phyloP scores from a whole-genome alignment of 2,797 vertebrate genomes.

The Cryptoprocta ferox region DNA sequence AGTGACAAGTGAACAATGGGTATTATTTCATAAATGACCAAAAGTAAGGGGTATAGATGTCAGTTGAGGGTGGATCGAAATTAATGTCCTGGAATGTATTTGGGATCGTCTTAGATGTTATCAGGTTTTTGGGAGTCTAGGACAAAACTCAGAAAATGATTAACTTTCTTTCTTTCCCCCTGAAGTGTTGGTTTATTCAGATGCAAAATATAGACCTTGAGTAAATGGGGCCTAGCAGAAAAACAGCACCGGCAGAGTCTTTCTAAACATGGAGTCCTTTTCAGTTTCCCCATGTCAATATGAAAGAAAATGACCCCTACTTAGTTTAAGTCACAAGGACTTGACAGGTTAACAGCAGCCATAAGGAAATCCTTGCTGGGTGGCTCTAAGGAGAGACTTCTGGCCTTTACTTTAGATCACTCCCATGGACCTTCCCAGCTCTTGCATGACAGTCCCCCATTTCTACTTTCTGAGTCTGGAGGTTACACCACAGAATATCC shows the following conservation, averaged over 20 bases:
- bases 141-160: not conserved
- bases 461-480: not conserved
- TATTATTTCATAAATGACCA: not conserved
- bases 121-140: not conserved
- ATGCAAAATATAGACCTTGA: not conserved
- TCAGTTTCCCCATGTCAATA: not conserved
- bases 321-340: not conserved
- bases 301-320: not conserved
- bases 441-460: not conserved
- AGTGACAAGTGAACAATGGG: not conserved
- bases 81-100: not conserved
- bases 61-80: not conserved
- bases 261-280: not conserved
- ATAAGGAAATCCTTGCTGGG: rapidly evolving
- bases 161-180: not conserved
- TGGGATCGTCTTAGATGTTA: not conserved
- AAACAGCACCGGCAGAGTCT: not conserved
- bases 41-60: not conserved
- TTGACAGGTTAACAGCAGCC: not conserved
- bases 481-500: not conserved
- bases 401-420: not conserved
- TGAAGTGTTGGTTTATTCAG: not conserved
- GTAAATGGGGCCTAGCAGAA: not conserved
- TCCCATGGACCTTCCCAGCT: rapidly evolving
- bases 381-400: not conserved